Percentiles rank a stretch among this genome's conserved stretches.
phyloP scores from a whole-genome alignment of 2,888 invertebrate genomes.

The Dioctria rufipes region DNA sequence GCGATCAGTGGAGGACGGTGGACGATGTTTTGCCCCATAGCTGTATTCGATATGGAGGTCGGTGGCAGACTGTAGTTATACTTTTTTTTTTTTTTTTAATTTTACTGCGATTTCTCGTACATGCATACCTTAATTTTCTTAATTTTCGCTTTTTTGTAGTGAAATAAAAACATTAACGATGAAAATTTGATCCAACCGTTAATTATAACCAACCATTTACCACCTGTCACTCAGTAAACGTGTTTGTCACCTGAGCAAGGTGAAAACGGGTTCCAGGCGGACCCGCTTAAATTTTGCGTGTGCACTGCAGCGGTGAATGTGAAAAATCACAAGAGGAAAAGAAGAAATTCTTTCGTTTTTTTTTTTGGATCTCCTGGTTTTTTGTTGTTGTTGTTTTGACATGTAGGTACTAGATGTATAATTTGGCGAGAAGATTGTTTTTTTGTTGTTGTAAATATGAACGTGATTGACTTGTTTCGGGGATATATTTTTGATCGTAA shows the following conservation, averaged over 20 bases:
- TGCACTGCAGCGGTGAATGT: not conserved
- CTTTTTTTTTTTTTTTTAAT: not conserved
- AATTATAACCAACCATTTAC: constrained; percentile 22
- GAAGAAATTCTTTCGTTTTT: constrained; percentile 2
- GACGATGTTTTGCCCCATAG: not conserved
- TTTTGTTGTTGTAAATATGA: not conserved
- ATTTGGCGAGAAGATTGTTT: not conserved
- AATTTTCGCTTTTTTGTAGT: not conserved
- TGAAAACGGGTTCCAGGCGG: constrained; percentile 13
- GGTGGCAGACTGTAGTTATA: constrained; percentile 5
- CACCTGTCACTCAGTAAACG: constrained; percentile 42
- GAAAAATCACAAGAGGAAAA: not conserved
- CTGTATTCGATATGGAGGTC: not conserved
- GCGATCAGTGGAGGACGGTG: not conserved
- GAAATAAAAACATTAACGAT: constrained; percentile 15
- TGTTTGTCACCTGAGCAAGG: constrained; percentile 13
- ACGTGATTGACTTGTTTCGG: constrained; percentile 2
- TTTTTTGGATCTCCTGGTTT: not conserved
- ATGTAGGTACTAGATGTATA: not conserved
- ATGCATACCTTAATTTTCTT: not conserved
- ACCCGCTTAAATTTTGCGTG: constrained; percentile 18
- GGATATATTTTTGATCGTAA: constrained; percentile 4
- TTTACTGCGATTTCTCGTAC: not conserved
- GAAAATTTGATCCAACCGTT: constrained; percentile 33
- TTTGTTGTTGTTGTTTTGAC: no score